These are phyloP conservation scores for Corythoichthys intestinalis DNA, from an alignment of 2,113 vertebrate genomes.

Conservation along the genomic window DNA sequence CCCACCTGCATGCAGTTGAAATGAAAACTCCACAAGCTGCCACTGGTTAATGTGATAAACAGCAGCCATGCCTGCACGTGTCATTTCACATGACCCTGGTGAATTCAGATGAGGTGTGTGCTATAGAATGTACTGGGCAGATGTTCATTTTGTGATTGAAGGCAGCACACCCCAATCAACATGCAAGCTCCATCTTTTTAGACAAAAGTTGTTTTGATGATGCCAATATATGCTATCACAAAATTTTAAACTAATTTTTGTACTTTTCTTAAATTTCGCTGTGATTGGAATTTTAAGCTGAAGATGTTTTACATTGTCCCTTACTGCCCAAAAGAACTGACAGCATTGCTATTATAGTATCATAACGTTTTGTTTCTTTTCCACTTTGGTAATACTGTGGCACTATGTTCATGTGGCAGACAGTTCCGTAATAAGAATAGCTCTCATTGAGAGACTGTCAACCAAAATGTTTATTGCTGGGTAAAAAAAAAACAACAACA, in stretches of 20 bases:
- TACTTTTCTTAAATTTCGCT: neutral
- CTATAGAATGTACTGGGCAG: slow-evolving; percentile 2
- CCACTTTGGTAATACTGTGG: neutral
- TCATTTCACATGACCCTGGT: slow-evolving; percentile 4
- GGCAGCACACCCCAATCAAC: neutral
- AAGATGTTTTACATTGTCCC: neutral
- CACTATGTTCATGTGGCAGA: neutral
- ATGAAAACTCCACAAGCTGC: too few species aligned
- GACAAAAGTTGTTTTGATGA: neutral
- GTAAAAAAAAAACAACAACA: slow-evolving; percentile 15
- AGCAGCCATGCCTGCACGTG: slow-evolving; percentile 19
- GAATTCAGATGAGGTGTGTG: slow-evolving; percentile 3
- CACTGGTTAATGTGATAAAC: slow-evolving; percentile 8
- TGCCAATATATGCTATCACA: neutral
- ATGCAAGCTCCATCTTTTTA: neutral
- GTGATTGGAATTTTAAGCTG: neutral
- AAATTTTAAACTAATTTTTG: neutral
- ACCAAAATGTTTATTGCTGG: slow-evolving; percentile 2
- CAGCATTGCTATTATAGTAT: neutral
- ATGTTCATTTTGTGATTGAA: neutral
- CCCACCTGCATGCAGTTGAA: too few species aligned
- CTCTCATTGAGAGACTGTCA: neutral
- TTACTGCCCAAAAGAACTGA: neutral
- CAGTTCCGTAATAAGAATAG: neutral
- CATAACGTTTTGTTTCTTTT: neutral